These are phyloP conservation scores for Ceyx margarethae DNA, from an alignment of 2,113 vertebrate genomes.

Conservation along the genomic window DNA sequence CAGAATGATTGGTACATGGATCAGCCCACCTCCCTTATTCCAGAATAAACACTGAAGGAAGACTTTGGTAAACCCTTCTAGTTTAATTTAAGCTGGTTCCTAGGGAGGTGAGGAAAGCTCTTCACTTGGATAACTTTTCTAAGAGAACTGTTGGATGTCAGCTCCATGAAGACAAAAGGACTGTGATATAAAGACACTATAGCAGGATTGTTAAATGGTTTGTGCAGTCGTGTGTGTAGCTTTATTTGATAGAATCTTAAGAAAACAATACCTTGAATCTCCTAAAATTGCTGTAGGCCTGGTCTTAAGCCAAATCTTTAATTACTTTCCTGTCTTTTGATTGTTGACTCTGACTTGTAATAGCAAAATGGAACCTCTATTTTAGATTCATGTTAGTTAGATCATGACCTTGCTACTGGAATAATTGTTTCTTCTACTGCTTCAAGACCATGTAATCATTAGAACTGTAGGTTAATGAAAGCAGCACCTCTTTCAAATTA, in stretches of 20 bases:
- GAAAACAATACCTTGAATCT: constrained; percentile 10
- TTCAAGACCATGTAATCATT: background rate
- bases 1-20: background rate
- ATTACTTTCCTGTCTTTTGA: constrained; percentile 37
- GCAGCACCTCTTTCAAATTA: background rate
- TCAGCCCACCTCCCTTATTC: background rate
- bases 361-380: constrained; percentile 18
- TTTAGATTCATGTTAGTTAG: background rate
- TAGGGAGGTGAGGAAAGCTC: background rate
- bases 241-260: background rate
- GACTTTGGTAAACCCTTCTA: background rate
- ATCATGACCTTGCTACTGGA: background rate
- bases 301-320: constrained; percentile 35
- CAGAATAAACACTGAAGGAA: background rate
- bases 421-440: background rate
- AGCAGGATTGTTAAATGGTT: background rate
- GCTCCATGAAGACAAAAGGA: background rate
- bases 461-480: background rate
- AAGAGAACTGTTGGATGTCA: background rate
- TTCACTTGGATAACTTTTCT: background rate
- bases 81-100: background rate
- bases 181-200: background rate
- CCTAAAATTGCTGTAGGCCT: background rate
- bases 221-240: background rate
- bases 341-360: constrained; percentile 22